Evolutionary conservation across 2,797 vertebrate species (phyloP), one percentile per base, ranked within the genome.

Genomic region (Ibycter americanus): DNA sequence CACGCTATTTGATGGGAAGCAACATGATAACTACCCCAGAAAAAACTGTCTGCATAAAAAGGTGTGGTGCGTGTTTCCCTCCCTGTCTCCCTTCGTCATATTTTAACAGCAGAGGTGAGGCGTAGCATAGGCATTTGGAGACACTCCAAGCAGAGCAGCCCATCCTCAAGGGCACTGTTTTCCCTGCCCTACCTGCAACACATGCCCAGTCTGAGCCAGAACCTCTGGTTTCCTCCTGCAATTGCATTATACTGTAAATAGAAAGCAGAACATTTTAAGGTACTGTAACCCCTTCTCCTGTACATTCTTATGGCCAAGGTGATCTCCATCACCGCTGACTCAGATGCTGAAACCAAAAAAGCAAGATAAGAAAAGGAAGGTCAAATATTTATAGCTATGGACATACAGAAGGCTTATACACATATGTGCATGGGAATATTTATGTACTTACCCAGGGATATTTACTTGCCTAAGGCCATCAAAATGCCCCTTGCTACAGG

Each of bases 321-420:
- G 49, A 17, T 44, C 54, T 66, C 58, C 40, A 38, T 11, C 59
- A 59, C 52, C 59, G 18, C 11, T 4, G 40, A 52, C 34, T 29
- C 34, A 21, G 6, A 31, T 4, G 42, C 2, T 0, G 0, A 70
- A 54, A 55, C 5, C 4, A 4, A 49, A 66, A 78, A 27, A 61
- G 3, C 58, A 62, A 47, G 6, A 25, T 52, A 27, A 5, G 12
- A 26, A 86, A 52, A 15, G 15, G 6, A 32, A 59, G 20, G 38
- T 38, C 36, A 67, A 49, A 31, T 80, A 38, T 27, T 49, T 42
- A 6, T 12, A 47, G n/a, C 9, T 52, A 9, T 2, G 5, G 66
- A 15, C 23, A 4, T 12, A 22, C 1, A 54, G 29, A 62, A 66
- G 63, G 5, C 27, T 62, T 12, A 8, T 8, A 3, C 38, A 55